Evolutionary conservation across 2,797 vertebrate genomes (phyloP).

Genomic region (Dallia pectoralis): DNA sequence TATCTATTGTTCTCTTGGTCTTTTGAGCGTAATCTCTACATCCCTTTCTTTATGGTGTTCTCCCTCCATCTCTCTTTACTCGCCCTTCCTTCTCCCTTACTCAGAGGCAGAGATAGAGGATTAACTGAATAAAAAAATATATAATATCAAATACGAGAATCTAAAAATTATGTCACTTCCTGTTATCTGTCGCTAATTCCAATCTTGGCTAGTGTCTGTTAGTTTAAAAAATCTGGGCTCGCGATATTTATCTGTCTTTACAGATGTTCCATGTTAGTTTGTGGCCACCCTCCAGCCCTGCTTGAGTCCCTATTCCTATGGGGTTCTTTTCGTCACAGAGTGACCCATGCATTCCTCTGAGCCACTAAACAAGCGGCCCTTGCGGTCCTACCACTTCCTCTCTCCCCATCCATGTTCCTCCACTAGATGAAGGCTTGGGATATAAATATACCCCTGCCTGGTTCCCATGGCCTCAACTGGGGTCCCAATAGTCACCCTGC

Average conservation of each 20-base stretch:
- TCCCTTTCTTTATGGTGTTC: background rate
- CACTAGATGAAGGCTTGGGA: conserved; percentile 23
- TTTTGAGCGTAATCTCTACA: no score
- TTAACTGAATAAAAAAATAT: conserved; percentile 3
- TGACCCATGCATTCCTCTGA: conserved; percentile 73
- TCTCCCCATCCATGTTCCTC: conserved; percentile 25
- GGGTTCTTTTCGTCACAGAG: conserved; percentile 50
- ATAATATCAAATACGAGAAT: background rate
- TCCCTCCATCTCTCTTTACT: background rate
- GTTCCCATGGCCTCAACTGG: conserved; percentile 74
- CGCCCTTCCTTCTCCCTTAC: background rate
- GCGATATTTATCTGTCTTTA: conserved; percentile 41
- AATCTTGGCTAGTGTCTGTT: conserved; percentile 42
- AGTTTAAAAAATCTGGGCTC: conserved; percentile 42
- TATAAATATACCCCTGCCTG: conserved; percentile 72
- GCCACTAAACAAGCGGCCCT: conserved; percentile 56
- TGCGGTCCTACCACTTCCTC: conserved; percentile 48
- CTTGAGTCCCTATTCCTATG: conserved; percentile 39
- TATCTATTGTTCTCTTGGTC: no score
- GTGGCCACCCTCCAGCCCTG: conserved; percentile 43
- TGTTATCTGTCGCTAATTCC: conserved; percentile 44
- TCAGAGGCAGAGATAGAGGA: background rate
- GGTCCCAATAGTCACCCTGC: conserved; percentile 36
- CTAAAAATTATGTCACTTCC: conserved; percentile 42
- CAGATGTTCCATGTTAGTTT: conserved; percentile 62